Base-by-base conservation (phyloP, 2,797 vertebrate genomes). In the Odontamblyopus lacepedii region DNA sequence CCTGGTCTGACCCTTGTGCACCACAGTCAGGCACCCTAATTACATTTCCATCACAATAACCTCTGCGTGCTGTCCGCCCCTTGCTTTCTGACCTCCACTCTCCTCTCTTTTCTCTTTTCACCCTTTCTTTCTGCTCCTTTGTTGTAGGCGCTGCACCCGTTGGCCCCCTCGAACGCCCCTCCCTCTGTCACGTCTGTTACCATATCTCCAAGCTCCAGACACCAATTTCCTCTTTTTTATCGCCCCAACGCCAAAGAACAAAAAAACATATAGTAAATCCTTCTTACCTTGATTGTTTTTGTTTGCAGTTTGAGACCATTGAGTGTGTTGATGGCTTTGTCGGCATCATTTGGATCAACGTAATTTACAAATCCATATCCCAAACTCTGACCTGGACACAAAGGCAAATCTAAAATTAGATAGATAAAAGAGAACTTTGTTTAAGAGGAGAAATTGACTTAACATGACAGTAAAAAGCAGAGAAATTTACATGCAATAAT, bases 361-460 rank as follows among this genome's bases (percentile, higher is more conserved):
- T 98, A 99, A 90, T 99, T 99, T 88, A 99, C 97, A 69, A 99
- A 99, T 72, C 97, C 97, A 0, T 99, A 99, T 75, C 97, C 97
- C 87, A 98, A 92, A 92, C 97, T 99, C 92, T 98, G 97, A 79
- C 97, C 97, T 99, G 91, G 50, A 87, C 32, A 80, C 75, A 73
- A 71, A 82, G 68, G 80, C 35, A 57, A 30, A 77, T 72, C 23
- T 63, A 35, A 63, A 60, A 60, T 60, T 60, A 60, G 57, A 60
- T 59, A 59, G 26, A 59, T 59, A 59, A 23, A 59, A 59, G 26
- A 60, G 27, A 29, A 27, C 4, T 57, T 29, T 60, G 29, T 60
- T 18, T 13, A 12, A 16, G 57, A 30, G 13, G 27, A 6, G 27
- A 60, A 57, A 57, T 13, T 12, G 4, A 59, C 26, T 29, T 59